Percentiles rank a stretch among this genome's conserved stretches.
Conservation (phyloP, 2,888 invertebrate genomes). For the Limnephilus marmoratus region DNA sequence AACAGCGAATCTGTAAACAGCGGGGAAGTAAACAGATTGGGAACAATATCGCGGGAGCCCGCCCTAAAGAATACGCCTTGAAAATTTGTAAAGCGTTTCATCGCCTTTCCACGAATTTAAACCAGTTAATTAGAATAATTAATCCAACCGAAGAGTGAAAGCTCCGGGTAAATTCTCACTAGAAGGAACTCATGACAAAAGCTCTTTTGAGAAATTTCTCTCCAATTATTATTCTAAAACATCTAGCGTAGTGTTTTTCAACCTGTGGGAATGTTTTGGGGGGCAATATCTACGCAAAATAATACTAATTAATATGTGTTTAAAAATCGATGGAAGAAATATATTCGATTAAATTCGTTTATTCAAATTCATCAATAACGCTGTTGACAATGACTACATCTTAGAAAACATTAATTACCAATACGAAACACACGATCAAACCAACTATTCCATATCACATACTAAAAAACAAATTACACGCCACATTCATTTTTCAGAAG, state of each 20-base stretch:
- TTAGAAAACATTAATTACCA: no score
- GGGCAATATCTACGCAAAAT: no score
- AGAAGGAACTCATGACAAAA: neutral
- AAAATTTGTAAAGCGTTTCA: neutral
- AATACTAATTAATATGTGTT: no score
- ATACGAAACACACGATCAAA: no score
- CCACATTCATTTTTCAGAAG: no score
- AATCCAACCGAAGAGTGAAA: neutral
- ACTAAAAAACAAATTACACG: no score
- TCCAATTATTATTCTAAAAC: neutral
- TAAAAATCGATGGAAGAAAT: no score
- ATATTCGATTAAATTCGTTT: no score
- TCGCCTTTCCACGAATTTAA: neutral
- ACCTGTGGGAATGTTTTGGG: no score
- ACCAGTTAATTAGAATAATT: conserved; percentile 10
- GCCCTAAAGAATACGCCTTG: neutral
- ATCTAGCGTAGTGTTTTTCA: neutral
- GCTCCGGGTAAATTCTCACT: neutral
- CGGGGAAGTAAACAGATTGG: neutral
- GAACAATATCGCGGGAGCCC: neutral
- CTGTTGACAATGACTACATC: no score
- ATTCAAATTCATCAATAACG: no score
- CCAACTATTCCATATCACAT: no score
- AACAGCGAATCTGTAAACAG: conserved; percentile 1
- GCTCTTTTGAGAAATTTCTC: neutral